These are phyloP conservation scores for Stichodactyla mertensii DNA, from an alignment of 64 coral and sea anemone genomes.

Conservation along the genomic window DNA sequence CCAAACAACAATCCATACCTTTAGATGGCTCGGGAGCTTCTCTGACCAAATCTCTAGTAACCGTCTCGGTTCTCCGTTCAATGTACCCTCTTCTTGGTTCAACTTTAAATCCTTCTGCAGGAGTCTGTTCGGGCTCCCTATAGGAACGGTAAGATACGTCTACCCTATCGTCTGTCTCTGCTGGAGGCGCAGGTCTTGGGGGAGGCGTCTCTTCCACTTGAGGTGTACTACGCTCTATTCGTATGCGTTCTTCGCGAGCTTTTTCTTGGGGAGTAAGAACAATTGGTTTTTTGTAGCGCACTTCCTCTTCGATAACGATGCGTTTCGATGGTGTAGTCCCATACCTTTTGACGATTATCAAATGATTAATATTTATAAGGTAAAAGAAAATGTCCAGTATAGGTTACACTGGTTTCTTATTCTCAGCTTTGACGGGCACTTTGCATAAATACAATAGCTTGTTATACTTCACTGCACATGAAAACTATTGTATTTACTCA, in stretches of 20 bases:
- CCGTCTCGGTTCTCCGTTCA: background rate
- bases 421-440: too few species aligned
- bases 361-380: background rate
- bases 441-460: too few species aligned
- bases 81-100: constrained; percentile 4
- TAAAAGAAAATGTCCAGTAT: too few species aligned
- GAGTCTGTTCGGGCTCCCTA: background rate
- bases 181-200: background rate
- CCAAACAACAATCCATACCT: background rate
- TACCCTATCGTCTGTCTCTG: background rate
- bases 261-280: constrained; percentile 41
- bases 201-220: constrained; percentile 34
- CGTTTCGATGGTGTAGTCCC: constrained; percentile 29
- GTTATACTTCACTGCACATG: too few species aligned
- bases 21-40: background rate
- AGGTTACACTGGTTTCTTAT: too few species aligned
- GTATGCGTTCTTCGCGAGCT: constrained; percentile 55
- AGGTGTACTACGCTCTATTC: constrained; percentile 31
- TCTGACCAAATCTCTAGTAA: background rate
- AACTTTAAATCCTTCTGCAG: background rate
- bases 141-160: background rate
- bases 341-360: background rate
- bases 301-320: constrained; percentile 42
- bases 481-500: too few species aligned
- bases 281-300: constrained; percentile 23